Evolutionary conservation across 1,140 invertebrate genomes (phyloP).

Genomic region (Magallana gigas): DNA sequence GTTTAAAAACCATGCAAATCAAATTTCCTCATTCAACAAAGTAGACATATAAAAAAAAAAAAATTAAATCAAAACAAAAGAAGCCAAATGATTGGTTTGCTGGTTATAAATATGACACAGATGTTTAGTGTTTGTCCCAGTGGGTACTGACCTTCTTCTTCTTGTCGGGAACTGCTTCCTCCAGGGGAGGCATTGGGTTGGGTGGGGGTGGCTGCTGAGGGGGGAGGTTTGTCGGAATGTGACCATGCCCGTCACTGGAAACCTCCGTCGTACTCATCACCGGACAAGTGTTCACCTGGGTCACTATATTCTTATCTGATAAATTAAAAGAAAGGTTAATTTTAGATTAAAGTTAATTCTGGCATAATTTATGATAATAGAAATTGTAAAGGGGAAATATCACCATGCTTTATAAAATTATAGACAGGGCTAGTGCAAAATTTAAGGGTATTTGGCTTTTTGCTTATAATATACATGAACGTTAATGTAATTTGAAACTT

Average conservation of each 20-base stretch:
- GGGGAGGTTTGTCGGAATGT: conserved; percentile 46
- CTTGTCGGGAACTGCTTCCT: conserved; percentile 72
- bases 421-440: too few species aligned
- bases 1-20: conserved; percentile 17
- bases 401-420: too few species aligned
- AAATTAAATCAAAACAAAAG: background rate
- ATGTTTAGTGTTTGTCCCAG: background rate
- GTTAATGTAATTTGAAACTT: too few species aligned
- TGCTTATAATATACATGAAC: too few species aligned
- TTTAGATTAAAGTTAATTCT: background rate
- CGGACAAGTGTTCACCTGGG: conserved; percentile 76
- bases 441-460: too few species aligned
- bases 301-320: conserved; percentile 71
- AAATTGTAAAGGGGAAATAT: too few species aligned
- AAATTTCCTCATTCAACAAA: background rate
- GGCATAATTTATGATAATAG: too few species aligned
- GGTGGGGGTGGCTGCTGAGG: conserved; percentile 57
- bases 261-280: conserved; percentile 69
- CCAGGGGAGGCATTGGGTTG: conserved; percentile 85
- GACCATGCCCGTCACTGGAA: conserved; percentile 63
- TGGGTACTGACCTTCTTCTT: conserved; percentile 71
- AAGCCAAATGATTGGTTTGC: conserved; percentile 27
- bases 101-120: background rate
- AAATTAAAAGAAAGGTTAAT: background rate
- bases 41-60: background rate